These are phyloP conservation scores for Regulus satrapa DNA, from an alignment of 2,113 vertebrate species.

Conservation along the genomic window DNA sequence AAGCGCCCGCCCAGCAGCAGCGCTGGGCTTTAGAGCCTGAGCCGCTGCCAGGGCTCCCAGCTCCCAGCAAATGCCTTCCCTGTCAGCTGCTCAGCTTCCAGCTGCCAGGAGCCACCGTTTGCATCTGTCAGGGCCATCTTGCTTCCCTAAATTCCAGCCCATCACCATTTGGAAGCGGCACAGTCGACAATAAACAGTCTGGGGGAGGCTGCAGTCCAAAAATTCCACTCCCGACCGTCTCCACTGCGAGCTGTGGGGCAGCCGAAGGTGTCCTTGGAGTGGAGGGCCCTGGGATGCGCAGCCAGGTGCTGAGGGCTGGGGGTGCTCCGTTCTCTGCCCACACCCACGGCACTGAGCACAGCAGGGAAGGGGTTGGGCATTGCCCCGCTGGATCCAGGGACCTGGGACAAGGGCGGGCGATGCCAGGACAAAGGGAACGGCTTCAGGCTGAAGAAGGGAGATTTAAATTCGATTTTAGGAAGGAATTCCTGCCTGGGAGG, in stretches of 20 bases:
- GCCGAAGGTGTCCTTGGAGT: background rate
- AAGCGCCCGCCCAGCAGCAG: background rate
- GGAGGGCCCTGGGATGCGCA: background rate
- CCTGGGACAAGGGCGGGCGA: background rate
- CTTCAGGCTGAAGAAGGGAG: background rate
- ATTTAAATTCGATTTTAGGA: background rate
- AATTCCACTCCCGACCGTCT: background rate
- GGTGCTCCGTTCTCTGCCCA: too few relatives aligned
- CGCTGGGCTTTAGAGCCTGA: background rate
- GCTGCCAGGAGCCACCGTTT: conserved; percentile 37
- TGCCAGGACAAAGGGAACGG: background rate
- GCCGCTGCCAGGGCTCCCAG: background rate
- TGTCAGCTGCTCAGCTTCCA: conserved; percentile 36
- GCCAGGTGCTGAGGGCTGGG: fast-evolving
- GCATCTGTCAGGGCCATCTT: conserved; percentile 36
- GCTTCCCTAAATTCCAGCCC: background rate
- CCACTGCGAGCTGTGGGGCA: background rate
- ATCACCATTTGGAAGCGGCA: background rate
- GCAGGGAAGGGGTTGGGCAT: background rate
- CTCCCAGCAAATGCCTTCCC: background rate
- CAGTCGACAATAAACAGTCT: background rate
- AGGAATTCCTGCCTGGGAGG: background rate
- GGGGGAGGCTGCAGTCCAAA: background rate
- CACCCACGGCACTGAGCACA: fast-evolving
- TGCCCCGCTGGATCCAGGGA: fast-evolving